These are phyloP conservation scores for Patella pellucida DNA, from an alignment of 2,888 invertebrate species.

Conservation along the genomic window DNA sequence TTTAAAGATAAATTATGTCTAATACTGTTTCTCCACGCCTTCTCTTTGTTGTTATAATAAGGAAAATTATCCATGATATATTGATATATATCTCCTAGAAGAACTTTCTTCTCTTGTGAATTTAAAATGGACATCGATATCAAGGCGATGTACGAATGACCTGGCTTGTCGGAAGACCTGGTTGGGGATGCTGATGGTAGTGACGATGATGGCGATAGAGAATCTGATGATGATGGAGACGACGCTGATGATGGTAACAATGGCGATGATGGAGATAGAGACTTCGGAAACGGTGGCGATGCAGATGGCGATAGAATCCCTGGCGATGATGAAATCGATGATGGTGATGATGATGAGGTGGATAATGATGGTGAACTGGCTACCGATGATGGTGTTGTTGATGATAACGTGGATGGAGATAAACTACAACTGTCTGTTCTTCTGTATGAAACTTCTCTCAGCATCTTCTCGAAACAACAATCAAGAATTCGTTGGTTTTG, in stretches of 20 bases:
- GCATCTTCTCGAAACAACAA: no score
- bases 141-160: constrained; percentile 67
- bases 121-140: constrained; percentile 69
- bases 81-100: constrained; percentile 68
- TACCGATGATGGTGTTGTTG: no score
- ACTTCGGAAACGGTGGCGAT: no score
- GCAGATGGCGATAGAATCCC: no score
- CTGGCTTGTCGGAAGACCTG: constrained; percentile 43
- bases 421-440: no score
- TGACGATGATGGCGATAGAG: not conserved
- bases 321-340: no score
- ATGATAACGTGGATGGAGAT: no score
- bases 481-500: no score
- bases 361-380: not conserved
- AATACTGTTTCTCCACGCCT: constrained; percentile 68
- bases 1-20: constrained; percentile 67
- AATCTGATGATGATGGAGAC: not conserved
- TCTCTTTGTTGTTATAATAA: constrained; percentile 65
- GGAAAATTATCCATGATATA: constrained; percentile 64
- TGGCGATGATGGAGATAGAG: no score
- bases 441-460: no score
- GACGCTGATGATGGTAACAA: constrained; percentile 7
- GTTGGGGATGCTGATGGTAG: no score
- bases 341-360: not conserved
- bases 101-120: constrained; percentile 56